Evolutionary conservation across 2,797 vertebrate genomes (phyloP), one percentile per base, ranked within the genome.

Genomic region (Myiothlypis coronata): DNA sequence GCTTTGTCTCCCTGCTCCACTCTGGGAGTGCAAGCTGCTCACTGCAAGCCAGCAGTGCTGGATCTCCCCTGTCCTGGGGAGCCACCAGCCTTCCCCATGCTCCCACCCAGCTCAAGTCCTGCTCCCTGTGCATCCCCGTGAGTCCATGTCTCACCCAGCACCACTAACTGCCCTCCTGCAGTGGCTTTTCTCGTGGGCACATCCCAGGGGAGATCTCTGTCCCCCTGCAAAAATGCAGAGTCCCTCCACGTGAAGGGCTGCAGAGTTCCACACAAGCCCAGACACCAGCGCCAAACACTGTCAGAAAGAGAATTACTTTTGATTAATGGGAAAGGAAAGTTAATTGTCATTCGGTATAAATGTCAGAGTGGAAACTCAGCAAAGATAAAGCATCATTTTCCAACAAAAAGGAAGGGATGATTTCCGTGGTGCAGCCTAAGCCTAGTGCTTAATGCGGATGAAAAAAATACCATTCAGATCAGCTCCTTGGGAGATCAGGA

Each of bases 241-340:
- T 11, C 30, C 67, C 12, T 50, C 24, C 50, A 20, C 4, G 21
- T 8, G 27, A 60, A 74, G 70, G 61, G 55, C 35, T 72, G 85
- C 83, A 56, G 76, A 69, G 84, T 43, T 63, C 41, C 24, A 28
- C 76, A 26, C 61, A 14, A 1, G 0, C 65, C 34, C 89, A 82
- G 69, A 22, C 46, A 47, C 5, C 68, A 32, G 57, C 11, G 49
- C 87, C 84, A 90, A 90, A 44, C 0, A 3, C 83, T 72, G 83
- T 77, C 91, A 92, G 87, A 78, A 93, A 19, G 64, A 77, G 83
- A 94, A 94, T 87, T 72, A 83, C 61, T 90, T 92, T 56, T 90
- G 83, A 95, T 97, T 96, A 89, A 87, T 69, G 61, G 64, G 83
- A 96, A 89, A 67, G 78, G 70, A 96, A 93, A 96, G 88, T 71